Conservation (phyloP, 2,113 vertebrate genomes). For the Cavia aperea region DNA sequence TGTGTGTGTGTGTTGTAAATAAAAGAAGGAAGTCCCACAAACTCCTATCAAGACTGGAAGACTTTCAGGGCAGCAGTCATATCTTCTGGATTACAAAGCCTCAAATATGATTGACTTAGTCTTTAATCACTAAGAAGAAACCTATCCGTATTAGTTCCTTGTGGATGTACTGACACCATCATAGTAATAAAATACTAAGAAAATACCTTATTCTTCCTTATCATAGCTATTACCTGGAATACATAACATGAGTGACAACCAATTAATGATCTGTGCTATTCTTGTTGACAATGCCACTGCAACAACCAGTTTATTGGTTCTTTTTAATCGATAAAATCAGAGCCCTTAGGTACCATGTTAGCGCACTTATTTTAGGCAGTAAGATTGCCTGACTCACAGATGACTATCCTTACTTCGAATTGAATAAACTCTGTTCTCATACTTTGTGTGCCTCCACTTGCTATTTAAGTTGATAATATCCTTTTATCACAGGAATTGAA, state of each 20-base stretch:
- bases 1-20: too few relatives aligned
- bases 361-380: not conserved
- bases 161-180: not conserved
- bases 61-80: not conserved
- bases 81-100: not conserved
- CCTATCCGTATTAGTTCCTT: not conserved
- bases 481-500: not conserved
- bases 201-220: not conserved
- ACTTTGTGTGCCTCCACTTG: not conserved
- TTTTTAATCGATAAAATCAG: not conserved
- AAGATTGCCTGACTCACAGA: not conserved
- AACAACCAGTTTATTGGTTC: not conserved
- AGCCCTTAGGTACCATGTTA: not conserved
- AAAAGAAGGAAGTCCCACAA: not conserved
- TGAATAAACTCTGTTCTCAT: not conserved
- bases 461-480: too few relatives aligned
- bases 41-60: not conserved
- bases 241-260: not conserved
- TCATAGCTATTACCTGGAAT: not conserved
- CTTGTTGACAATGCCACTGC: not conserved
- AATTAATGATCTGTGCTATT: not conserved
- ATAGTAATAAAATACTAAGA: not conserved
- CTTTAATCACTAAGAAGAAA: not conserved
- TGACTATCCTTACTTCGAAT: not conserved
- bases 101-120: not conserved